These are phyloP conservation scores for Julus scanicus DNA, from an alignment of 2,888 invertebrate genomes.

Conservation along the genomic window DNA sequence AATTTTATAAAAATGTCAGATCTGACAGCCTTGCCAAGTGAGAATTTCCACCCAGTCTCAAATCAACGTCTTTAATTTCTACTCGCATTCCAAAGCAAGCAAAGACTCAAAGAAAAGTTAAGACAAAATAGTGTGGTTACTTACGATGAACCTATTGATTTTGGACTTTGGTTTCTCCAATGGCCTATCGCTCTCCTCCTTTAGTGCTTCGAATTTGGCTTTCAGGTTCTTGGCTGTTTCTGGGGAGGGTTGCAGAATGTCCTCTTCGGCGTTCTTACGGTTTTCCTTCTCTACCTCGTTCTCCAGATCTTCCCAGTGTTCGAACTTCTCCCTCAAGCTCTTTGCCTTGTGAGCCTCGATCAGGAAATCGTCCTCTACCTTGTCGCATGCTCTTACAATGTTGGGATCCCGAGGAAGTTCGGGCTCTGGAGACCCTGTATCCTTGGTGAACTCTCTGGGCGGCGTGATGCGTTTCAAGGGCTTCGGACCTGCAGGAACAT, in stretches of 20 bases:
- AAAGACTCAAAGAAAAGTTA: not conserved
- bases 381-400: conserved; percentile 70
- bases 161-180: conserved; percentile 71
- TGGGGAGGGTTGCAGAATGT: conserved; percentile 65
- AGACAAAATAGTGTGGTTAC: conserved; percentile 65
- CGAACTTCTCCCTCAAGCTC: conserved; percentile 86
- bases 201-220: conserved; percentile 88
- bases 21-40: not conserved
- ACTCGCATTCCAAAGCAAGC: conserved; percentile 29
- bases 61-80: conserved; percentile 11
- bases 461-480: conserved; percentile 91
- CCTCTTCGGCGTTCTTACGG: conserved; percentile 61
- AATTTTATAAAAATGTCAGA: not conserved
- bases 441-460: conserved; percentile 77
- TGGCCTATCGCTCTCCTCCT: conserved; percentile 68
- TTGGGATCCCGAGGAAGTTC: conserved; percentile 62
- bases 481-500: conserved; percentile 72
- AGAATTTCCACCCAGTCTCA: not conserved
- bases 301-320: conserved; percentile 76
- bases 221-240: conserved; percentile 86
- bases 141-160: conserved; percentile 93
- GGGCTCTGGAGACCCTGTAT: conserved; percentile 59
- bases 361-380: conserved; percentile 76
- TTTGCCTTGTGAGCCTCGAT: conserved; percentile 82
- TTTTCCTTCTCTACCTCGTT: conserved; percentile 61